Percentiles rank a stretch among this genome's conserved stretches.
Conservation (phyloP, 2,113 vertebrate genomes). For the Regulus satrapa region DNA sequence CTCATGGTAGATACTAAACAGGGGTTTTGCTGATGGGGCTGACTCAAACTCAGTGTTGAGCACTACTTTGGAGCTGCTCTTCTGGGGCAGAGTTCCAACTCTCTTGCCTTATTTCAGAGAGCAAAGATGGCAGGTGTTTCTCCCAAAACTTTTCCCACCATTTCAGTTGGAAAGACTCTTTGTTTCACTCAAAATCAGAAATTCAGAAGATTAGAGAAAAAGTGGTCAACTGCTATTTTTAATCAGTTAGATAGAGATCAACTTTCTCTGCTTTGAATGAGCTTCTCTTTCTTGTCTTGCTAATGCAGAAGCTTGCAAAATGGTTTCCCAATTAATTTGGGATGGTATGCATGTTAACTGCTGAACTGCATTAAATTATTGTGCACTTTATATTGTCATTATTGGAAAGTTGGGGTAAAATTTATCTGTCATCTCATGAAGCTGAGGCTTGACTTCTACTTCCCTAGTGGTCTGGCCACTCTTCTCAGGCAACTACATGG, state of each 20-base stretch:
- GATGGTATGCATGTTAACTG: background rate
- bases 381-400: background rate
- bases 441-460: background rate
- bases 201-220: background rate
- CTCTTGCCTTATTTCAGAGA: background rate
- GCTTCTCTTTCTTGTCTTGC: background rate
- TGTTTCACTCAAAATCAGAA: background rate
- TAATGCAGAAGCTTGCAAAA: background rate
- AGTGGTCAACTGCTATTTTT: background rate
- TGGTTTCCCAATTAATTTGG: background rate
- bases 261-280: background rate
- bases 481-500: background rate
- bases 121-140: background rate
- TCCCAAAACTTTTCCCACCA: background rate
- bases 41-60: background rate
- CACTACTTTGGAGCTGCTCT: rapidly evolving
- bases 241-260: background rate
- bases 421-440: background rate
- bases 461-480: background rate
- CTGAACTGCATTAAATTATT: background rate
- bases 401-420: background rate
- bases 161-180: background rate
- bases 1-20: background rate
- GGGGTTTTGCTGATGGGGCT: background rate
- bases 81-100: background rate